Evolutionary conservation across 2,888 invertebrate species (phyloP), one percentile per base, ranked within the genome.

Genomic region (Gasteruption jaculator): DNA sequence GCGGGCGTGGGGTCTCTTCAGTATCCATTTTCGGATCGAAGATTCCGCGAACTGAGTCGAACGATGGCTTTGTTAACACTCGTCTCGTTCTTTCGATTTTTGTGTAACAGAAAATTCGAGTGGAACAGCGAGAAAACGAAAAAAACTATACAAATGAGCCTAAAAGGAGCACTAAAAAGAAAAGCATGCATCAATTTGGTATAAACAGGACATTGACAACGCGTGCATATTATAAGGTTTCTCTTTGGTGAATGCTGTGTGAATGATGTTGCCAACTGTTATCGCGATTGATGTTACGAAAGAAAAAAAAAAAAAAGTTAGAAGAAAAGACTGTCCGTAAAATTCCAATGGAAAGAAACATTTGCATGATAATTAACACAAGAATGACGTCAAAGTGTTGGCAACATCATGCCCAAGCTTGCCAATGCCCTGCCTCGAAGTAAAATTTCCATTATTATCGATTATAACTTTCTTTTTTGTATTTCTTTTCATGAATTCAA

Each of bases 371-470:
- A 48, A 44, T 47, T 46, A 52, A 48, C 46, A 50, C 18, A 4
- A 30, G 18, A 14, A 4, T 14, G 4, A n/a, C 30, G 30, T 26
- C 15, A 55, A 54, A 60, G 64, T 63, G 70, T 71, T 71, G 70
- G 68, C 70, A 62, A 68, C 70, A 70, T 65, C 70, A 68, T 69
- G 69, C 68, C 66, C 65, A 68, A 69, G 68, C 68, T 71, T 86
- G 87, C 87, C 89, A 89, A 88, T 89, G 89, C 88, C 89, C 89
- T 89, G 89, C 88, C 88, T 83, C 67, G 68, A 68, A 66, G 61
- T 62, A 56, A 62, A 49, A 55, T 50, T 53, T 54, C 56, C 52
- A 57, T 60, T 54, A n/a, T n/a, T n/a, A n/a, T n/a, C n/a, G n/a
- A n/a, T n/a, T n/a, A n/a, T n/a, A 51, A 45, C 36, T 47, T 43